Evolutionary conservation across 2,113 vertebrate species (phyloP), one percentile per base, ranked within the genome.

Genomic region (Gila orcuttii): DNA sequence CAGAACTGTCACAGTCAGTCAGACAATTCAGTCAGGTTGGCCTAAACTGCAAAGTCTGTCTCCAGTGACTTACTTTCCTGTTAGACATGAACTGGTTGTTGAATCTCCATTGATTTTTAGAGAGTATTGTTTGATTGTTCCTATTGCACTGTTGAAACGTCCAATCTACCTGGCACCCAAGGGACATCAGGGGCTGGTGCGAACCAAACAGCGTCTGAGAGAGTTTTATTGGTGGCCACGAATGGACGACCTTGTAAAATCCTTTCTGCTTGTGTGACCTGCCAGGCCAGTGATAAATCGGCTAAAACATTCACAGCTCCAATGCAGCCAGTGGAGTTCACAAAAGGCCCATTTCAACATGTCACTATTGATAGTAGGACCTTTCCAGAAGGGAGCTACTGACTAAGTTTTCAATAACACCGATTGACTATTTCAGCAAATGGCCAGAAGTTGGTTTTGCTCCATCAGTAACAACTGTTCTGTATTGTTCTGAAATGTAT

Each of bases 21-120:
- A 36, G 17, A 69, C 31, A 7, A 39, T 39, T 9, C 28, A 69
- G 13, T 17, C 66, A 36, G 66, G 31, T 17, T 69, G 31, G 66
- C 31, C 66, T 69, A 69, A 69, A 69, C 84, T 93, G 15, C 31
- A 69, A 28, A 64, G 12, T 64, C 62, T 6, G 25, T 64, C 11
- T 64, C 25, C 10, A 13, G 25, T 64, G 62, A 31, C 4, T 28
- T 64, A 39, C 9, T 64, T 64, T 11, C 11, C n/a, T 64, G n/a
- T 64, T 25, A 28, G 11, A 64, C 9, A 64, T 28, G 25, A 64
- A 28, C 25, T 64, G n/a, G 62, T 4, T 28, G 62, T 64, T 64
- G 25, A 64, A 64, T 28, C n/a, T 6, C 25, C 60, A 25, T 64
- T 64, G 60, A 64, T 28, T 28, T 64, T 64, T 3, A 64, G 60